Base-by-base conservation (phyloP, 2,888 invertebrate species). In the Lamproptera curius region DNA sequence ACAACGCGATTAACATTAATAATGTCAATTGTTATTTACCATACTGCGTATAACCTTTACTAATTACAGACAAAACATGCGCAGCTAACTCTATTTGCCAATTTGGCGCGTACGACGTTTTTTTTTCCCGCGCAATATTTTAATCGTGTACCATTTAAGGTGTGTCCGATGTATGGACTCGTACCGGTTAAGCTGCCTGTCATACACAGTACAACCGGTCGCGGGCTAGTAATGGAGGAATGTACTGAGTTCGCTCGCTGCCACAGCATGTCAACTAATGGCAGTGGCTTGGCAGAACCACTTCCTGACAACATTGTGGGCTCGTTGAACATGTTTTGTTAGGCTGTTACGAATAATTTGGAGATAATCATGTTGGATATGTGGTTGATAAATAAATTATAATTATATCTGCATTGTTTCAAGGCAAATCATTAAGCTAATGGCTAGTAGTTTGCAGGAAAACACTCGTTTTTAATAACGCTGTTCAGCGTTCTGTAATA, bases 101-200 rank as follows among this genome's bases (percentile, higher is more conserved):
- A 46, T 51, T 51, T 46, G 60, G 49, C 53, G 46, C 67, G 73
- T 73, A 75, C 76, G 67, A 73, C 70, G 61, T 47, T 42, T 54
- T 59, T 67, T 75, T 76, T 73, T 4, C 23, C 33, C 31, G 67
- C 46, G 55, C 53, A 55, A 67, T 63, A 73, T 73, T 68, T 73
- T 65, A 74, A 78, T 76, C 70, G 67, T 58, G 63, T 53, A 53
- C 76, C 71, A 63, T 74, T 69, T 55, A 75, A 62, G 73, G 79
- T 44, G 62, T 70, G 74, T 70, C 20, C 20, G 20, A 6, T 6
- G 20, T 20, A 20, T 5, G 67, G 68, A 54, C 55, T 62, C 65
- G 49, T 69, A 73, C 76, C 66, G 73, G 78, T 76, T 74, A 58
- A 70, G 73, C 74, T 83, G 81, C 75, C 79, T 82, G 82, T 74